Conservation (phyloP, 2,113 vertebrate genomes). For the Pseudopipra pipra region DNA sequence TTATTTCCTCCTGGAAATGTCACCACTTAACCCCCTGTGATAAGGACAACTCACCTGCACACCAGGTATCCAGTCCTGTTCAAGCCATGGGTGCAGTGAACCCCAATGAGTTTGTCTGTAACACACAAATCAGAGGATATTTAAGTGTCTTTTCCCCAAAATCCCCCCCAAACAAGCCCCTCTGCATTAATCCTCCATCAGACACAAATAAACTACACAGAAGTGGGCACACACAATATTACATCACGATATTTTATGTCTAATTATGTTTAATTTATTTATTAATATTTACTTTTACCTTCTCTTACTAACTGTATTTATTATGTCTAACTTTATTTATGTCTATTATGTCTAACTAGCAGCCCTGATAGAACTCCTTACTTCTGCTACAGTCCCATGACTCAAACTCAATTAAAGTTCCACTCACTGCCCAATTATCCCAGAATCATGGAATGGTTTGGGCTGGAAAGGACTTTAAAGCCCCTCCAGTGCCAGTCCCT, state of each 20-base stretch:
- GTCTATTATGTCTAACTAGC: not conserved
- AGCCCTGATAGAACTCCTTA: rapidly evolving
- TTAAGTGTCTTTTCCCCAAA: not conserved
- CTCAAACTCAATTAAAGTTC: no score
- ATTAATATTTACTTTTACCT: no score
- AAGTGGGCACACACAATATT: rapidly evolving
- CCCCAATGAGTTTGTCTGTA: conserved; percentile 90
- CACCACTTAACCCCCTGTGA: not conserved
- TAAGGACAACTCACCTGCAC: conserved; percentile 80
- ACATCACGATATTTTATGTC: rapidly evolving
- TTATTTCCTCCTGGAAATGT: not conserved
- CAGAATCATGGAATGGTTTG: not conserved
- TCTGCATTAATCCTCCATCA: rapidly evolving
- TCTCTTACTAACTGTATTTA: no score
- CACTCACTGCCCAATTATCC: not conserved
- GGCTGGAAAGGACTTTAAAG: not conserved
- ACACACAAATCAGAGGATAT: not conserved
- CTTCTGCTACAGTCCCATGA: rapidly evolving
- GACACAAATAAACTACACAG: rapidly evolving
- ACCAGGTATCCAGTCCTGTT: conserved; percentile 94
- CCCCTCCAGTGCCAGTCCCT: not conserved
- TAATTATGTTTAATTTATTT: no score
- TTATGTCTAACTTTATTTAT: no score
- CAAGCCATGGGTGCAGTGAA: conserved; percentile 93
- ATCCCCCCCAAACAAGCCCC: not conserved